Evolutionary conservation across 2,797 vertebrate species (phyloP).

Genomic region (Pagetopsis macropterus): DNA sequence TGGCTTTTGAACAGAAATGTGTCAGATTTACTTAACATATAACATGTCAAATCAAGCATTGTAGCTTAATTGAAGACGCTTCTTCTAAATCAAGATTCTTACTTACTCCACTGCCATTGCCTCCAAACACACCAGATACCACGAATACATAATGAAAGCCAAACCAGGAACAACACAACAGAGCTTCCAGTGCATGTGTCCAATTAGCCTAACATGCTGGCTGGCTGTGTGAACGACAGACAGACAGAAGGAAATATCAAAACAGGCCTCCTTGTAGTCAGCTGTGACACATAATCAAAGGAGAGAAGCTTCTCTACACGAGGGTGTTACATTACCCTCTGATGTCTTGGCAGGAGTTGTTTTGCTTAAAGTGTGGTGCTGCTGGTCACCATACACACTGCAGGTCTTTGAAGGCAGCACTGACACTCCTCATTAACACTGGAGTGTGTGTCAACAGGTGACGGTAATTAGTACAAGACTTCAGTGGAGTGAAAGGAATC

Average conservation of each 20-base stretch:
- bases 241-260: constrained; percentile 65
- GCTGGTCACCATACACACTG: constrained; percentile 27
- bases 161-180: constrained; percentile 49
- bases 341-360: constrained; percentile 33
- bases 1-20: no score
- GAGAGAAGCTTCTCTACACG: constrained; percentile 24
- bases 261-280: constrained; percentile 52
- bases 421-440: constrained; percentile 10
- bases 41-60: neutral
- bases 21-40: neutral
- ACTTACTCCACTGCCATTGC: constrained; percentile 16
- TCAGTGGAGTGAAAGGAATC: neutral
- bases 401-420: constrained; percentile 32
- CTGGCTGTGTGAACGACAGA: constrained; percentile 56
- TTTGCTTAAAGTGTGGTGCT: constrained; percentile 15
- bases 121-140: constrained; percentile 33
- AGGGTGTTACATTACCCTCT: constrained; percentile 29
- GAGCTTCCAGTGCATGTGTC: constrained; percentile 58
- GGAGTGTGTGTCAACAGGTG: constrained; percentile 23
- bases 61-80: constrained; percentile 6
- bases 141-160: constrained; percentile 56
- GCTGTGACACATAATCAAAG: constrained; percentile 65
- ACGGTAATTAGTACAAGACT: neutral
- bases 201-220: constrained; percentile 67
- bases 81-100: constrained; percentile 1